A percentile compares a stretch with the other conserved stretches of the same genome.
phyloP scores from a whole-genome alignment of 2,797 vertebrate species.

The Psittacula derbiana region DNA sequence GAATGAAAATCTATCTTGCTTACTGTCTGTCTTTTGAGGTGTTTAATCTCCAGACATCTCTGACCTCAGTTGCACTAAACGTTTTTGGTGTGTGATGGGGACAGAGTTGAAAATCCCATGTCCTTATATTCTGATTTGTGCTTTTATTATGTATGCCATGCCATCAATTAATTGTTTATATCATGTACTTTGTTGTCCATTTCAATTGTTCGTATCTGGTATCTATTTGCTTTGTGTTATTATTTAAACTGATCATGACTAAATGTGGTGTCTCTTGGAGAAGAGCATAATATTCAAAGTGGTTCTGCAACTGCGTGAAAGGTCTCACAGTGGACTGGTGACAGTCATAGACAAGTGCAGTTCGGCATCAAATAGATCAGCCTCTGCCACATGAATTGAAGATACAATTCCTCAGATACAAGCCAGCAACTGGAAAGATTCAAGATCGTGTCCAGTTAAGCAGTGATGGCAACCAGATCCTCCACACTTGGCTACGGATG shows the following conservation, averaged over 20 bases:
- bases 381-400: not conserved
- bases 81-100: not conserved
- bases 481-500: not conserved
- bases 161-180: not conserved
- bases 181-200: not conserved
- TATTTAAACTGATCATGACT: not conserved
- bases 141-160: not conserved
- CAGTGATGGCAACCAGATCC: not conserved
- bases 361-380: not conserved
- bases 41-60: not conserved
- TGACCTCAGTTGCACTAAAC: not conserved
- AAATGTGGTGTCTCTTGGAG: not conserved
- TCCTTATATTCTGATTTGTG: not conserved
- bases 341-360: not conserved
- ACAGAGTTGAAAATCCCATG: not conserved
- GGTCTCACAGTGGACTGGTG: not conserved
- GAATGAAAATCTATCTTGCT: not conserved
- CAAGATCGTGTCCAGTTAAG: not conserved
- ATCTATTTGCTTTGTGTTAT: not conserved
- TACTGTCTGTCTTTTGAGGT: not conserved
- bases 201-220: not conserved
- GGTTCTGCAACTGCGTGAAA: not conserved
- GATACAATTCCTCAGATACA: not conserved
- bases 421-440: not conserved
- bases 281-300: not conserved